These are phyloP conservation scores for Syrrhaptes paradoxus DNA, from an alignment of 2,113 vertebrate species.

Conservation along the genomic window DNA sequence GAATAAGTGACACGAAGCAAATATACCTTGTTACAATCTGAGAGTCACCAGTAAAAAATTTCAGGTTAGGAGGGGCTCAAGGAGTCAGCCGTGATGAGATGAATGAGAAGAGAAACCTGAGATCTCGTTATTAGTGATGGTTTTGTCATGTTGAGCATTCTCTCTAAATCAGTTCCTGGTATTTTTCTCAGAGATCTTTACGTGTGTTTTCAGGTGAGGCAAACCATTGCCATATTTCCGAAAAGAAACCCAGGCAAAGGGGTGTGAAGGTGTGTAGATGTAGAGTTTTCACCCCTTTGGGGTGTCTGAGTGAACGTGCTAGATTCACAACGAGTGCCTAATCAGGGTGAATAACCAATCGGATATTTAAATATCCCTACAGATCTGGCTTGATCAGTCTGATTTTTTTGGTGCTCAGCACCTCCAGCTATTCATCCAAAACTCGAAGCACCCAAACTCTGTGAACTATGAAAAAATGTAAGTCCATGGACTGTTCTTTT, in stretches of 20 bases:
- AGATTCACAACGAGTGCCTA: neutral
- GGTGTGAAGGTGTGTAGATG: neutral
- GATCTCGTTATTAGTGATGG: neutral
- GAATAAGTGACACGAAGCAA: neutral
- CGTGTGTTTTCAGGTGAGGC: neutral
- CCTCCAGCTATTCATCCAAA: neutral
- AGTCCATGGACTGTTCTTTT: neutral
- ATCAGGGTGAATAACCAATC: neutral
- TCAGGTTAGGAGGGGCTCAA: neutral
- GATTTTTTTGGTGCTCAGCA: neutral
- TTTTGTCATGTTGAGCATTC: neutral
- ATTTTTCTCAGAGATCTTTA: neutral
- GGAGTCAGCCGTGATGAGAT: neutral
- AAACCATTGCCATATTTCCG: neutral
- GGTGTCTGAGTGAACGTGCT: neutral
- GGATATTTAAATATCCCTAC: neutral
- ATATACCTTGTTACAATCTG: neutral
- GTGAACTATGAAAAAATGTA: neutral
- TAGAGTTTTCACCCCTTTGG: neutral
- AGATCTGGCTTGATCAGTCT: neutral
- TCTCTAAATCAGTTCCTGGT: neutral
- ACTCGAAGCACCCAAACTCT: neutral
- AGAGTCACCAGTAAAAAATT: neutral
- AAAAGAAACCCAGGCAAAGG: neutral
- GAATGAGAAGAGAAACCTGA: neutral